Base-by-base conservation (phyloP, 1,140 invertebrate genomes). In the Medauroidea extradentata region DNA sequence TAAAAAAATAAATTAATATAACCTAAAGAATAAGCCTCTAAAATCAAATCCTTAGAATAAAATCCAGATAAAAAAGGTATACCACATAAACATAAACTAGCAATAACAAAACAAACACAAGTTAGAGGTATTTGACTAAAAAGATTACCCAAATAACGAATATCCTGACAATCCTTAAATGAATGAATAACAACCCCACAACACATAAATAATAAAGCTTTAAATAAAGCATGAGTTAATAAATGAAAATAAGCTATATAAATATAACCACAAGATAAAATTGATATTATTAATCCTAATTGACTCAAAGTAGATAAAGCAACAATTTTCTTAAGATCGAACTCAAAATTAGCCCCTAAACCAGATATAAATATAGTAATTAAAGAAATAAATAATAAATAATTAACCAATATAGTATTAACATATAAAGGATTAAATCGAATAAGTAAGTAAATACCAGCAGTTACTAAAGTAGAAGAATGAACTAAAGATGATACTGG, bases 401-500 rank as follows among this genome's bases (percentile, higher is more conserved):
- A 79, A 75, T 70, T 76, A 69, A 60, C 70, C 63, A 69, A 63
- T 63, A 57, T 65, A 41, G 60, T 66, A 64, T 64, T 49, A 59
- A 41, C 56, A 62, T 78, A 71, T 58, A 76, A 60, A 66, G 65
- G 59, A 63, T 76, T 75, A 79, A 82, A 83, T 7, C 79, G 84
- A 81, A 88, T 82, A 73, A 87, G 68, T 73, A 88, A 76, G 81
- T 85, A 88, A 61, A 88, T 77, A 0, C 85, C 85, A 0, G 84
- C 84, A 29, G 85, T 87, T 0, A 89, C 85, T 67, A 88, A 79
- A 61, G 85, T 88, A 25, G 85, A 88, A 62, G 85, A 88, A 81
- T 89, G 84, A 71, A 88, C 84, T 75, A 88, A 81, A 49, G 85
- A 78, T 48, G 85, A 87, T 63, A 88, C 79, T 42, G 85, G 83